Evolutionary conservation across 2,113 vertebrate genomes (phyloP), one percentile per base, ranked within the genome.

Genomic region (Caracal caracal): DNA sequence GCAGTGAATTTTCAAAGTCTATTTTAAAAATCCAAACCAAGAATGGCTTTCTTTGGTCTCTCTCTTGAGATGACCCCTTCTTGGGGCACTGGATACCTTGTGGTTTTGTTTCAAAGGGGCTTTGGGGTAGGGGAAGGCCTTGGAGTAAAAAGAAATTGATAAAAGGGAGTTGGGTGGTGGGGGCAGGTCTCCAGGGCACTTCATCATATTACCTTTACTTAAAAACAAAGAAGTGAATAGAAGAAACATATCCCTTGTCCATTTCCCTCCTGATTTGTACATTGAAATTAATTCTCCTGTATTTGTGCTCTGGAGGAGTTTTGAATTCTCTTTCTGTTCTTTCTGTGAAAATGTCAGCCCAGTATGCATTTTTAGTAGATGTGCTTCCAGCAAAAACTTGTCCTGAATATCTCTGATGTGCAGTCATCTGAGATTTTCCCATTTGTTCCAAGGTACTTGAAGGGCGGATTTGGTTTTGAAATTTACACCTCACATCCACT

Each of bases 391-490:
- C 30, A 81, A 71, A 71, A 92, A 40, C 78, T 37, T 75, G 56
- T 53, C 81, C 40, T 93, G 82, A 37, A 3, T 96, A 40, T 90
- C 93, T 90, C 33, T 75, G n/a, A 33, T 80, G 53, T 93, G 49
- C 79, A 81, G 51, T 80, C 93, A 65, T 93, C 61, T 96, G 95
- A 90, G 65, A 89, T 81, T 68, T 95, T 87, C 78, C 51, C 68
- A 61, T 95, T 95, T 94, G 59, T 96, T 94, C 73, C 59, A 84
- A 93, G 84, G 79, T 33, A 49, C 35, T 63, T 73, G 73, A 90
- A 96, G 56, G 83, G n/a, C 43, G 89, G 66, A 92, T 92, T 85
- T 95, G 53, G n/a, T 84, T 83, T 68, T 90, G 91, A 92, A 90
- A 87, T 97, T 70, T 88, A 92, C 49, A 89, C 30, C 76, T 84